phyloP scores from a whole-genome alignment of 2,888 invertebrate species.

The Sericinus montela region DNA sequence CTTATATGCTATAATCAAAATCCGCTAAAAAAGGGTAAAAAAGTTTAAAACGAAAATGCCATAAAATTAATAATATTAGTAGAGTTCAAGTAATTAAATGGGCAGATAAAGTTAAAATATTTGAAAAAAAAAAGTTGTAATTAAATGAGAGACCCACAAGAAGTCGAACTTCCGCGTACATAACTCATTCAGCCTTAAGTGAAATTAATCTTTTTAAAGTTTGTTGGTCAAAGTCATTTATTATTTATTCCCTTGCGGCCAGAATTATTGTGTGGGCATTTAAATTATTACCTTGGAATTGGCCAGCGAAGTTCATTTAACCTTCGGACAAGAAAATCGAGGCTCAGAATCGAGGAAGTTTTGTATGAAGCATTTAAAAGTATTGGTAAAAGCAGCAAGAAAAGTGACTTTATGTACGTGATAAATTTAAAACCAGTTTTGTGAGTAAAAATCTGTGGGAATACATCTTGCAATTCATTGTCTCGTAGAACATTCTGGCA shows the following conservation, averaged over 20 bases:
- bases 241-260: conserved; percentile 3
- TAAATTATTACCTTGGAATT: neutral
- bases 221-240: conserved; percentile 5
- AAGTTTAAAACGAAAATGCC: no score
- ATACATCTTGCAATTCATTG: neutral
- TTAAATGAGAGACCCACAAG: conserved; percentile 2
- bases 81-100: no score
- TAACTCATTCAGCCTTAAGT: neutral
- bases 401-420: conserved; percentile 1
- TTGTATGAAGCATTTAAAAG: neutral
- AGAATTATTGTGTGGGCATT: neutral
- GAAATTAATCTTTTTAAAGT: conserved; percentile 9
- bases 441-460: neutral
- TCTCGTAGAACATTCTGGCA: no score
- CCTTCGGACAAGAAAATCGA: conserved; percentile 6
- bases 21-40: no score
- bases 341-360: neutral
- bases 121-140: neutral
- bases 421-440: neutral
- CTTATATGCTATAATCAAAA: no score
- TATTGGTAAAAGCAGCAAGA: conserved; percentile 1
- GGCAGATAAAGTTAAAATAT: no score
- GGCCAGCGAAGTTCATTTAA: neutral
- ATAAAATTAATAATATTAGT: no score
- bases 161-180: conserved; percentile 12